These are phyloP conservation scores for Megaceryle maxima DNA, from an alignment of 2,113 vertebrate genomes.

Conservation along the genomic window DNA sequence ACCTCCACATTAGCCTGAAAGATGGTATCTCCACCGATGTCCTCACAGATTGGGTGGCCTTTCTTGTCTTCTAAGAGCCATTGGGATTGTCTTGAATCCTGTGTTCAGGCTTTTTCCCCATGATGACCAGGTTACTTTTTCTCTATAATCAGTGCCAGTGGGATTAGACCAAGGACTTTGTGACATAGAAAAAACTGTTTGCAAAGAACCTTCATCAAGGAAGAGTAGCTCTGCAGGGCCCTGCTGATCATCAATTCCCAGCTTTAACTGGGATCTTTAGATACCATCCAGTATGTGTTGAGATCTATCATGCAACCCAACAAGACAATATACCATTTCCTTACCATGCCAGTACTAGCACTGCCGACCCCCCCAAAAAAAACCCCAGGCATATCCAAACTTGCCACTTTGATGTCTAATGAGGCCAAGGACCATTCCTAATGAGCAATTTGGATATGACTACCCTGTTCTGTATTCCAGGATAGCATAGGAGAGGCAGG, in stretches of 20 bases:
- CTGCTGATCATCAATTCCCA: not conserved
- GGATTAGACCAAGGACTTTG: not conserved
- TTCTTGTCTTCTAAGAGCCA: not conserved
- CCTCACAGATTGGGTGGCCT: not conserved
- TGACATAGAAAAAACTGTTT: not conserved
- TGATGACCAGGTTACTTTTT: not conserved
- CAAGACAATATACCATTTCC: fast-evolving
- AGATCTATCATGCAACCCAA: not conserved
- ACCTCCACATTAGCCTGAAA: not conserved
- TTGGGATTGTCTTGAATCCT: not conserved
- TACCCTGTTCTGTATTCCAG: not conserved
- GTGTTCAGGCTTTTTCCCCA: not conserved
- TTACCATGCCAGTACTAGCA: not conserved
- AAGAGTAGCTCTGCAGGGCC: not conserved
- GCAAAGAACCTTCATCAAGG: not conserved
- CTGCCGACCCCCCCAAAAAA: not conserved
- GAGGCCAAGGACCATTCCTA: not conserved
- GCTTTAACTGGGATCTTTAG: not conserved
- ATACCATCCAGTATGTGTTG: not conserved
- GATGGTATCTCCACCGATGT: not conserved
- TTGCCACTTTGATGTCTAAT: not conserved
- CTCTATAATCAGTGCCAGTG: not conserved
- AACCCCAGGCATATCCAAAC: not conserved
- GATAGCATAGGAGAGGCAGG: not conserved
- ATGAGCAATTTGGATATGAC: not conserved